Percentiles rank a stretch among this genome's conserved stretches.
Evolutionary conservation across 2,113 vertebrate species (phyloP).

Genomic region (Progne subis): DNA sequence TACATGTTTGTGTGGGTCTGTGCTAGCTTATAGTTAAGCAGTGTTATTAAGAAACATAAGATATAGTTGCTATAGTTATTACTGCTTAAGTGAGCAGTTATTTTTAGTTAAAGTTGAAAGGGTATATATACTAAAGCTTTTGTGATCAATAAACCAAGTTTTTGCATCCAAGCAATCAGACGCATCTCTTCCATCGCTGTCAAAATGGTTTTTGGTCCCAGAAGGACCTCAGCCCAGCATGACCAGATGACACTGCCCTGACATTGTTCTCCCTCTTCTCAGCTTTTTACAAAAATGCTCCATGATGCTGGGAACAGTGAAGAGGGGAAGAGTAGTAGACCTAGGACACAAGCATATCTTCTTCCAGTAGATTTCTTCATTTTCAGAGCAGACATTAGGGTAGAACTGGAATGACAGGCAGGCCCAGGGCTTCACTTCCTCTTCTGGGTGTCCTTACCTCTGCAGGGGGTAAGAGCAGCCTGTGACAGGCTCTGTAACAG

Average conservation of each 20-base stretch:
- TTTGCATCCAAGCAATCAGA: background rate
- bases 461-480: background rate
- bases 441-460: background rate
- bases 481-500: background rate
- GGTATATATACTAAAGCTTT: background rate
- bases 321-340: background rate
- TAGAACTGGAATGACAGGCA: background rate
- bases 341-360: background rate
- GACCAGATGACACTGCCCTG: background rate
- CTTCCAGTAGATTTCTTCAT: background rate
- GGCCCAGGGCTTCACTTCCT: background rate
- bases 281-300: background rate
- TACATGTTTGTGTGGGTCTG: background rate
- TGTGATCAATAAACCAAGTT: background rate
- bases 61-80: background rate
- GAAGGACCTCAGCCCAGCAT: background rate
- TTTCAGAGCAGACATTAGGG: background rate
- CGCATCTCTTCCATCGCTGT: background rate
- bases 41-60: background rate
- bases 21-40: background rate
- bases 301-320: background rate
- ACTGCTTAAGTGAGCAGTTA: background rate
- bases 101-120: background rate
- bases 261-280: background rate
- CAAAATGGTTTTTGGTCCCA: background rate